Base-by-base conservation (phyloP, 2,888 invertebrate genomes). In the Rotaria magnacalcarata region DNA sequence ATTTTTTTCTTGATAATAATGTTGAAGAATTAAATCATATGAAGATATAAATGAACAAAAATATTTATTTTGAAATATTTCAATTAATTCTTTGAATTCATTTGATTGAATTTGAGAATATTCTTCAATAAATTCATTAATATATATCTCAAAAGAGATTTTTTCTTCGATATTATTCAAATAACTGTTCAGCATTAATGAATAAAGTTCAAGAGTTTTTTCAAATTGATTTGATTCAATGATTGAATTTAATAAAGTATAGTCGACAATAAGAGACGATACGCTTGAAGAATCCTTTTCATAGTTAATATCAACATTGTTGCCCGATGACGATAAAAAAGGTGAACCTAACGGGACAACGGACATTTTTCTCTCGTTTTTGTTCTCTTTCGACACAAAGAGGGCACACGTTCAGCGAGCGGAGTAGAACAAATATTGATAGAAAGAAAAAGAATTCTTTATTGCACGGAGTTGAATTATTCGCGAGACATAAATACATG, bases 351-450 rank as follows among this genome's bases (percentile, higher is more conserved):
- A 67, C 67, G 27, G 67, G 34, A 67, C 67, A 67, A 67, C 67
- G 67, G 67, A 67, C 67, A 67, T 67, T 67, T 27, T 34, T 11
- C 50, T 1, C 50, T 14, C 50, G 8, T 27, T 67, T 27, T 67
- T n/a, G 27, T 27, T 34, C 16, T 67, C 67, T 27, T 34, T 67
- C 34, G 67, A 67, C 34, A 67, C 67, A 27, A 27, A 67, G 14
- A 34, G 67, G 67, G 67, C 67, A 67, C 67, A 67, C 34, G 27
- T 67, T 67, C 14, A 67, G 34, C 67, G 67, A 67, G 34, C 27
- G 67, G n/a, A 67, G 34, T 27, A 67, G 67, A 67, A 67, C 34
- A 67, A 67, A 67, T 67, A 67, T 67, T 67, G 67, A 67, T 67
- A 67, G 11, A 67, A 67, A 67, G 58, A 8, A n/a, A 67, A 67